Conservation (phyloP, 1,140 invertebrate genomes). For the Hydropsyche tenuis region DNA sequence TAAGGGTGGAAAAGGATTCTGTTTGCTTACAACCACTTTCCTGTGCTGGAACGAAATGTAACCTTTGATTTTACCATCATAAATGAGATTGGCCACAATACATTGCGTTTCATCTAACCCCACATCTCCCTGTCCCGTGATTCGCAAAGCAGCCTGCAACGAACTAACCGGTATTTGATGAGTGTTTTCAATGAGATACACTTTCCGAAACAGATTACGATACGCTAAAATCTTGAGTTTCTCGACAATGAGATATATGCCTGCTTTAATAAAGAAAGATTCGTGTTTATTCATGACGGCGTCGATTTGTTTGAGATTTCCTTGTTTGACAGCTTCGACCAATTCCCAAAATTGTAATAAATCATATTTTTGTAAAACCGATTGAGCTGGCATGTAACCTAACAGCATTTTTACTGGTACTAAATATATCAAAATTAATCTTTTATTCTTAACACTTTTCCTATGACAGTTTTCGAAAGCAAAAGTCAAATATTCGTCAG, state of each 20-base stretch:
- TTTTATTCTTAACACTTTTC: constrained; percentile 86
- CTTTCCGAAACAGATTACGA: constrained; percentile 96
- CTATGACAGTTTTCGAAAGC: constrained; percentile 92
- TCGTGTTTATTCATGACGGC: constrained; percentile 86
- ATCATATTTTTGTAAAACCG: constrained; percentile 87
- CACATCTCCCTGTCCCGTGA: constrained; percentile 82
- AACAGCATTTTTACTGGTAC: constrained; percentile 97
- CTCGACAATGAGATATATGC: constrained; percentile 96
- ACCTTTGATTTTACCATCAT: constrained; percentile 93
- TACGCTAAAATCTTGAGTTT: constrained; percentile 95
- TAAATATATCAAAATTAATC: constrained; percentile 93
- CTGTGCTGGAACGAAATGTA: constrained; percentile 98
- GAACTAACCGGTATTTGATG: constrained; percentile 90
- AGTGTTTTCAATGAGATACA: constrained; percentile 84
- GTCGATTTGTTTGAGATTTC: constrained; percentile 86
- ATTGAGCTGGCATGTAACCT: constrained; percentile 86
- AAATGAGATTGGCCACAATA: constrained; percentile 95
- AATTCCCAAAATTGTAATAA: constrained; percentile 90
- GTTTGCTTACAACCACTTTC: constrained; percentile 96
- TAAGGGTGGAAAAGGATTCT: constrained; percentile 90
- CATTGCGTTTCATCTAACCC: constrained; percentile 95
- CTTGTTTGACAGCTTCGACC: constrained; percentile 84
- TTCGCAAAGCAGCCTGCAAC: constrained; percentile 81
- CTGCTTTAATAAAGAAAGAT: constrained; percentile 91
- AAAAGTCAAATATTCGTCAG: constrained; percentile 90